phyloP scores from a whole-genome alignment of 2,797 vertebrate species.

The Sebastes vulpes region DNA sequence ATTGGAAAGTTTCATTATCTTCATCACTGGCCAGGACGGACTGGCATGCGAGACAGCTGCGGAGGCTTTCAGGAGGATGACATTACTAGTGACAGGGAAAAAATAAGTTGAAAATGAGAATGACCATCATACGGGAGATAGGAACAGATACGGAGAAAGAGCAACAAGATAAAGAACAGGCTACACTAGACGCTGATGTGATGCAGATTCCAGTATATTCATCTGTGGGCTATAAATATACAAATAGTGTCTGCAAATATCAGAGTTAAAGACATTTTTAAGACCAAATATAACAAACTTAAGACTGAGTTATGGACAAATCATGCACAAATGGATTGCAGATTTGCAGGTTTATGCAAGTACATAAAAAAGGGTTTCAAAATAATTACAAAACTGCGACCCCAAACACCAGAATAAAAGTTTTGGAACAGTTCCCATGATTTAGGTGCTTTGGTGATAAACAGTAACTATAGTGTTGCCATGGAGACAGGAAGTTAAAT shows the following conservation, averaged over 20 bases:
- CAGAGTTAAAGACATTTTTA: no score
- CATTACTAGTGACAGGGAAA: constrained; percentile 26
- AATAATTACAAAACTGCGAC: no score
- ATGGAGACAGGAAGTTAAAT: neutral
- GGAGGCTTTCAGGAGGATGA: neutral
- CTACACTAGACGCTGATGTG: neutral
- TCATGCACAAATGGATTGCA: neutral
- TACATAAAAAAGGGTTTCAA: neutral
- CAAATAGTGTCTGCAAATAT: no score
- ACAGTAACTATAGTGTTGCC: neutral
- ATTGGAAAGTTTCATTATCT: constrained; percentile 63
- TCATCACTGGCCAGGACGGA: constrained; percentile 19
- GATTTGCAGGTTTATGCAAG: neutral
- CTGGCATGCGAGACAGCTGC: neutral
- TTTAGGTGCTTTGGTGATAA: neutral
- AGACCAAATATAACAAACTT: neutral
- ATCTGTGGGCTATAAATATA: neutral
- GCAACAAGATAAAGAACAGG: neutral
- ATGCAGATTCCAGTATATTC: neutral
- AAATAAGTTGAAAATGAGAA: constrained; percentile 29
- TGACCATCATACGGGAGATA: neutral
- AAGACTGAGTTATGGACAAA: neutral
- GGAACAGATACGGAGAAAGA: neutral
- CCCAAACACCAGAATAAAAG: no score
- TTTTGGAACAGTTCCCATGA: neutral